These are phyloP conservation scores for Gortyna flavago DNA, from an alignment of 2,888 invertebrate species.

Conservation along the genomic window DNA sequence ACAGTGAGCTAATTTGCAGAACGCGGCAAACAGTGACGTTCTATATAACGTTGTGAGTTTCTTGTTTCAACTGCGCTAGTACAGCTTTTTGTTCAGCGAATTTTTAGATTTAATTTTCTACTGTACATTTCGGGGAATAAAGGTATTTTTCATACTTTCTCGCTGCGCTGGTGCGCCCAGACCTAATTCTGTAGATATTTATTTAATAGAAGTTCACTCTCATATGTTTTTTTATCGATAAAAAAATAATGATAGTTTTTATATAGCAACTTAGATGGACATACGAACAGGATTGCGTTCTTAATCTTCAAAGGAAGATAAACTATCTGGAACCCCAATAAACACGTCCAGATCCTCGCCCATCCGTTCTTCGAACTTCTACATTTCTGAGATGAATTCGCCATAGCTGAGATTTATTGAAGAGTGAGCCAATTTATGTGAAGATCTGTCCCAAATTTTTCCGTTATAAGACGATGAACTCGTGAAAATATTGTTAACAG, in stretches of 20 bases:
- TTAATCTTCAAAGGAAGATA: slow-evolving; percentile 46
- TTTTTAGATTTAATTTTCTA: slow-evolving; percentile 3
- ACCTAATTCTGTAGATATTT: not conserved
- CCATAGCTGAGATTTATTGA: slow-evolving; percentile 54
- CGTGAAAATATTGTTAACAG: slow-evolving; percentile 12
- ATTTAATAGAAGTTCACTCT: not conserved
- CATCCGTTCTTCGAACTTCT: slow-evolving; percentile 47
- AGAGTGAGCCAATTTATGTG: slow-evolving; percentile 43
- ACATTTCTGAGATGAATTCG: slow-evolving; percentile 42
- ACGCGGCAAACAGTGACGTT: slow-evolving; percentile 34
- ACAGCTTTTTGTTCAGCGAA: slow-evolving; percentile 11
- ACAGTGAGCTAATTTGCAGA: slow-evolving; percentile 36
- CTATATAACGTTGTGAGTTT: slow-evolving; percentile 22
- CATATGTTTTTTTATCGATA: not conserved
- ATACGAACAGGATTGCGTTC: slow-evolving; percentile 29
- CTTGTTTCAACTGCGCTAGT: slow-evolving; percentile 35
- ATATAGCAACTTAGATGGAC: not conserved
- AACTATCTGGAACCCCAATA: slow-evolving; percentile 55
- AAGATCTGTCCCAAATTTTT: slow-evolving; percentile 21
- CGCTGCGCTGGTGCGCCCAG: not conserved
- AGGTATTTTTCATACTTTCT: not conserved
- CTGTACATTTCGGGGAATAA: not conserved
- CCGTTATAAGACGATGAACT: slow-evolving; percentile 1
- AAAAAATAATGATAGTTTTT: slow-evolving; percentile 8
- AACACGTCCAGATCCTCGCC: slow-evolving; percentile 44